These are phyloP conservation scores for Cosmia pyralina DNA, from an alignment of 2,888 invertebrate genomes.

Conservation along the genomic window DNA sequence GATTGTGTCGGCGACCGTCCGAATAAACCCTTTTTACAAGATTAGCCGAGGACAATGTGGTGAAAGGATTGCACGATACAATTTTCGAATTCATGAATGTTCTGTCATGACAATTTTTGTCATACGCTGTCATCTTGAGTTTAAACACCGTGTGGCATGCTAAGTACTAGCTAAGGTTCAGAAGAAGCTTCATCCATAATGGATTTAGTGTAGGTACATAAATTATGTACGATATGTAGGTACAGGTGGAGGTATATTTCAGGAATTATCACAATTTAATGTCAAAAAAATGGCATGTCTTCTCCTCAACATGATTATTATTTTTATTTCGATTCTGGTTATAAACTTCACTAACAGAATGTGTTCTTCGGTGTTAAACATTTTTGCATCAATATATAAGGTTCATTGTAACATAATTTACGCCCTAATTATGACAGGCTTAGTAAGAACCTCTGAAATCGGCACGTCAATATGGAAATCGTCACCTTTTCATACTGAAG, in stretches of 20 bases:
- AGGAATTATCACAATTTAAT: neutral
- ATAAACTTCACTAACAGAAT: conserved; percentile 13
- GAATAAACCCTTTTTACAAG: conserved; percentile 68
- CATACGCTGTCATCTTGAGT: conserved; percentile 49
- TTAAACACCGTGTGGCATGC: conserved; percentile 55
- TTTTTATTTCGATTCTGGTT: conserved; percentile 17
- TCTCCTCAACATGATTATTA: conserved; percentile 11
- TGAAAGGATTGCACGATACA: conserved; percentile 67
- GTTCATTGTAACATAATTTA: conserved; percentile 13
- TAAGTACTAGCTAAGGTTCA: conserved; percentile 14
- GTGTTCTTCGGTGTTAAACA: neutral
- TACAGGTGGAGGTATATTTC: conserved; percentile 31
- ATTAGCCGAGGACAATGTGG: conserved; percentile 71
- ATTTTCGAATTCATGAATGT: conserved; percentile 66
- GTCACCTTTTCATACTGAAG: conserved; percentile 42
- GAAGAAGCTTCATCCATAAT: conserved; percentile 9
- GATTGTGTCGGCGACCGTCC: conserved; percentile 72
- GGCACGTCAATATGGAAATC: conserved; percentile 33
- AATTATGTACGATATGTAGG: neutral
- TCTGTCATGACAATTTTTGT: conserved; percentile 62
- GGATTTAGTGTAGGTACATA: conserved; percentile 23
- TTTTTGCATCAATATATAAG: conserved; percentile 8
- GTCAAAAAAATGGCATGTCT: conserved; percentile 6
- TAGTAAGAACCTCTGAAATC: conserved; percentile 17
- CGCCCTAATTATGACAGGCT: conserved; percentile 5